A percentile compares a stretch with the other conserved stretches of the same genome.
Conservation (phyloP, 2,113 vertebrate genomes). For the Platanista minor region DNA sequence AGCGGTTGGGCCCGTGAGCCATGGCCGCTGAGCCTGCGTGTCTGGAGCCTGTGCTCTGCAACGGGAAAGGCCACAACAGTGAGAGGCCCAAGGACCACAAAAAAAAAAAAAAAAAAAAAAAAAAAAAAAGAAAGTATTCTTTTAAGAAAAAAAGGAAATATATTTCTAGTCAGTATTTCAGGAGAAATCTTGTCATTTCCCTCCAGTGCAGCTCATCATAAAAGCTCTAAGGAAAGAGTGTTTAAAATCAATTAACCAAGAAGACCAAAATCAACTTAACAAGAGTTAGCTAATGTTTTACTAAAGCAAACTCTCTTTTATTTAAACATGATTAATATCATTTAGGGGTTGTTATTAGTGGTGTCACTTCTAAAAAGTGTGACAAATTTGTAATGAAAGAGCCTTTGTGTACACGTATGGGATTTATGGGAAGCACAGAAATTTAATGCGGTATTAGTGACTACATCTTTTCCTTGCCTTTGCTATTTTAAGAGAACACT, state of each 20-base stretch:
- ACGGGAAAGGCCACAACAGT: too few relatives aligned
- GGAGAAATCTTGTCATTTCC: constrained; percentile 33
- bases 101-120: background rate
- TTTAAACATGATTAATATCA: constrained; percentile 65
- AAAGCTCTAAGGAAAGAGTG: constrained; percentile 69
- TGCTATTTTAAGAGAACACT: constrained; percentile 65
- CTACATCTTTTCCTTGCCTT: constrained; percentile 54
- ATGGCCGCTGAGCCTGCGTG: too few relatives aligned
- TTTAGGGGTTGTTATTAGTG: constrained; percentile 53
- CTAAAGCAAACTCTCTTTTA: constrained; percentile 40
- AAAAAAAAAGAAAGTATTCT: background rate
- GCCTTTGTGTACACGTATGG: constrained; percentile 30
- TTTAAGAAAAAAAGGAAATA: background rate
- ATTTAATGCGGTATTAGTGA: constrained; percentile 43
- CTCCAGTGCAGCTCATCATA: constrained; percentile 32
- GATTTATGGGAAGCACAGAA: constrained; percentile 49
- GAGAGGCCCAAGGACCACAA: too few relatives aligned
- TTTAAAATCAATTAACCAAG: constrained; percentile 70
- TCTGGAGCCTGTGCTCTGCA: too few relatives aligned
- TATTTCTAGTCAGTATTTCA: background rate
- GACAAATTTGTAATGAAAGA: constrained; percentile 52
- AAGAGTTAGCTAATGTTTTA: constrained; percentile 70
- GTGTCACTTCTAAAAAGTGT: constrained; percentile 50
- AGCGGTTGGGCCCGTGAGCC: too few relatives aligned
- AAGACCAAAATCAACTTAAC: constrained; percentile 71